Evolutionary conservation across 2,888 invertebrate genomes (phyloP), one percentile per base, ranked within the genome.

Genomic region (Watsonalla cultraria): DNA sequence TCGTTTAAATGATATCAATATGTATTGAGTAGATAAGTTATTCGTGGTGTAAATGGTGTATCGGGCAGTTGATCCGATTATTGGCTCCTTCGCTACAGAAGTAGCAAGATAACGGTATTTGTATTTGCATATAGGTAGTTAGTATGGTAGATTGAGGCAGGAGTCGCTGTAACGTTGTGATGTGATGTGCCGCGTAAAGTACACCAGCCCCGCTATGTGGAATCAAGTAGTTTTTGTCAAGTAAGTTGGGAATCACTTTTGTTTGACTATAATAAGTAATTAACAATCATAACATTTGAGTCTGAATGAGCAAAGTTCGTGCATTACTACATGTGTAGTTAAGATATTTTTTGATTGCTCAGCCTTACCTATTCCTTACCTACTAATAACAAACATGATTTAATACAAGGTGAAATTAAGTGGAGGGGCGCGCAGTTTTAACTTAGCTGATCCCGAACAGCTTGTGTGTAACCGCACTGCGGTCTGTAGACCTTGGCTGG

Each of bases 141-240:
- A 69, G 66, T 72, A 61, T 66, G 60, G 68, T 65, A 60, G 65
- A 70, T 58, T 59, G 65, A 62, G 63, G 56, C 61, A 58, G 69
- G 61, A 65, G 58, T 63, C 51, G 54, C 39, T 47, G 62, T 61
- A 60, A 57, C 34, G 9, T n/a, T 49, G 49, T 37, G 45, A 62
- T 66, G 65, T 61, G 62, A 64, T 66, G 65, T 61, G 58, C 56
- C 56, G 59, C 60, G 65, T 24, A 2, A 24, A 4, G 14, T 53
- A 57, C 52, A 54, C 56, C 58, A 61, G 60, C 52, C 54, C 51
- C 34, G 51, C 53, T 58, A 86, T 87, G 87, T 86, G 87, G 87
- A 84, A 75, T 71, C 86, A 84, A 76, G 81, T 84, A 58, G 76
- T 81, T 61, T 70, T 73, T 55, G 78, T 76, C 47, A 86, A 85